Percentiles rank a stretch among this genome's conserved stretches.
phyloP scores from a whole-genome alignment of 2,888 invertebrate species.

The Cantharis rustica region DNA sequence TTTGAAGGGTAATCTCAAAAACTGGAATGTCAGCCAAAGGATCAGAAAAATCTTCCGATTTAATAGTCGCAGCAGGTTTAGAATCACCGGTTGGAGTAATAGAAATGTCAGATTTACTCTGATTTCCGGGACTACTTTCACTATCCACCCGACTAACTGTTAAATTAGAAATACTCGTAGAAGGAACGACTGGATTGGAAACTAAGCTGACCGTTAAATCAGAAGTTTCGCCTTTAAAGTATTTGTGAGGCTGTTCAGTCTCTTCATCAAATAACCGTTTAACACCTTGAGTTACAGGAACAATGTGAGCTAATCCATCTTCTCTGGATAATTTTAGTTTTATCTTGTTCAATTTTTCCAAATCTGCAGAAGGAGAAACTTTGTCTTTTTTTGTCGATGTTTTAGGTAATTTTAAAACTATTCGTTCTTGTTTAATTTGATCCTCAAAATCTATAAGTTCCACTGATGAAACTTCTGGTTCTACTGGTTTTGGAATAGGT shows the following conservation, averaged over 20 bases:
- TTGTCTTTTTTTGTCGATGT: slow-evolving; percentile 4
- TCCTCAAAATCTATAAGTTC: slow-evolving; percentile 45
- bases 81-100: not conserved
- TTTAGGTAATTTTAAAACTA: slow-evolving; percentile 70
- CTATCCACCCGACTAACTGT: not conserved
- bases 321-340: slow-evolving; percentile 61
- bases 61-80: not conserved
- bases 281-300: slow-evolving; percentile 35
- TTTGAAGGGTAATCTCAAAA: slow-evolving; percentile 42
- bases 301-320: slow-evolving; percentile 53
- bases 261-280: slow-evolving; percentile 24
- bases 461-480: slow-evolving; percentile 4
- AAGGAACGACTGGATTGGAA: not conserved
- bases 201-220: slow-evolving; percentile 33
- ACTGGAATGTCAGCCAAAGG: slow-evolving; percentile 41
- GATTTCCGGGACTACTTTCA: not conserved
- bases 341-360: slow-evolving; percentile 59
- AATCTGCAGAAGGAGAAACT: slow-evolving; percentile 4
- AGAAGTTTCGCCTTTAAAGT: slow-evolving; percentile 26
- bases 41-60: slow-evolving; percentile 37
- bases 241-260: slow-evolving; percentile 26
- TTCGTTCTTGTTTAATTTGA: slow-evolving; percentile 55
- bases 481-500: slow-evolving; percentile 38
- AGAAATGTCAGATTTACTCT: not conserved
- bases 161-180: not conserved